Percentiles rank a stretch among this genome's conserved stretches.
Evolutionary conservation across 2,888 invertebrate genomes (phyloP).

Genomic region (Sisyra nigra): DNA sequence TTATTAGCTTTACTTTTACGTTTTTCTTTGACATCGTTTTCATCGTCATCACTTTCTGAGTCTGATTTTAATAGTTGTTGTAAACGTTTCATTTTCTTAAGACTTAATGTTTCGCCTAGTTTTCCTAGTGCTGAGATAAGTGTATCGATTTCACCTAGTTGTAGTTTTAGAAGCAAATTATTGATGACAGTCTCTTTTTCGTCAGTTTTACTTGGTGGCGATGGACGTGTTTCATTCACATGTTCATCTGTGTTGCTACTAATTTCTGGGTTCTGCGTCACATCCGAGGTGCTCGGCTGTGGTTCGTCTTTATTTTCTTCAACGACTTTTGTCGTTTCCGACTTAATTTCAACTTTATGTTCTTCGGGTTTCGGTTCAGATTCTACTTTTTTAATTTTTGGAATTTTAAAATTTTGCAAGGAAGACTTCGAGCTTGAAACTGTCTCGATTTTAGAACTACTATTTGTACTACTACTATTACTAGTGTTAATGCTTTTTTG

Average conservation of each 20-base stretch:
- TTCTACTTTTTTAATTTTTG: slow-evolving; percentile 26
- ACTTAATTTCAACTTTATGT: slow-evolving; percentile 24
- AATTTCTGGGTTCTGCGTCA: slow-evolving; percentile 15
- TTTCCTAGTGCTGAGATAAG: slow-evolving; percentile 27
- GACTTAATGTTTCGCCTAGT: slow-evolving; percentile 24
- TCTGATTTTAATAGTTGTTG: slow-evolving; percentile 38
- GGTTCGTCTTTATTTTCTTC: slow-evolving; percentile 8
- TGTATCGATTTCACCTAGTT: slow-evolving; percentile 19
- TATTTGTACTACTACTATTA: slow-evolving; percentile 29
- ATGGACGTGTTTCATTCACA: slow-evolving; percentile 13
- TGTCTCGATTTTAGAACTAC: slow-evolving; percentile 22
- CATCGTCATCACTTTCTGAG: slow-evolving; percentile 28
- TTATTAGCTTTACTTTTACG: slow-evolving; percentile 9
- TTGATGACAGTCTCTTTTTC: slow-evolving; percentile 21
- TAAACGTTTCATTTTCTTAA: slow-evolving; percentile 38
- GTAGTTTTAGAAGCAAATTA: slow-evolving; percentile 19
- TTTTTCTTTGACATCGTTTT: slow-evolving; percentile 14
- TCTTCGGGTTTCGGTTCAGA: slow-evolving; percentile 25
- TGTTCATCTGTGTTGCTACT: slow-evolving; percentile 8
- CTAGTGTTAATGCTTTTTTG: slow-evolving; percentile 19
- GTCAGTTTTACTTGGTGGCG: slow-evolving; percentile 14
- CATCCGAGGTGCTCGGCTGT: slow-evolving; percentile 15
- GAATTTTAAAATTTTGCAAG: slow-evolving; percentile 35
- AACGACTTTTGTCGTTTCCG: slow-evolving; percentile 2
- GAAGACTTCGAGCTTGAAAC: slow-evolving; percentile 28